Evolutionary conservation across 2,797 vertebrate species (phyloP).

Genomic region (Macroramphosus scolopax): DNA sequence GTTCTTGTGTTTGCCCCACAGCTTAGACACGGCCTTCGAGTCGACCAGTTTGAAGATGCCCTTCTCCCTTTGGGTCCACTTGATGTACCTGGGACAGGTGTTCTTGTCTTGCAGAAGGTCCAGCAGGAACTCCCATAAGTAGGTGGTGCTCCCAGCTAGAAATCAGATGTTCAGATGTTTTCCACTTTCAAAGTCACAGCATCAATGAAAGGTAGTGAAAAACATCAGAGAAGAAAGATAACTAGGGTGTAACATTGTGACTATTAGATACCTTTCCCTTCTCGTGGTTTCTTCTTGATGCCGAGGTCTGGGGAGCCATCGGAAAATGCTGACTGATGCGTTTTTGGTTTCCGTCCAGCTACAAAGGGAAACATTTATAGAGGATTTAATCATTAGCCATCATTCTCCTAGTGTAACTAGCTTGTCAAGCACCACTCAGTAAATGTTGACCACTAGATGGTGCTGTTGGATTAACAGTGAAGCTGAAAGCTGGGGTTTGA

Average conservation of each 20-base stretch:
- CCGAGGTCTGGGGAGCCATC: conserved; percentile 88
- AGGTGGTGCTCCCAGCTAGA: conserved; percentile 90
- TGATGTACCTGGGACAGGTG: conserved; percentile 96
- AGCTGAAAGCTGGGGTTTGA: too few species aligned
- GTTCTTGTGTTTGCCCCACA: conserved; percentile 99
- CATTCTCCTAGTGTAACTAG: too few species aligned
- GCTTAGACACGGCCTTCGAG: conserved; percentile 95
- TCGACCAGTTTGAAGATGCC: conserved; percentile 99
- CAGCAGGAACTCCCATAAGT: conserved; percentile 97
- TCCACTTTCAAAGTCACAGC: too few species aligned
- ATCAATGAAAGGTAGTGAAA: not conserved
- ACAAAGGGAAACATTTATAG: conserved; percentile 20
- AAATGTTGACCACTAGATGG: conserved; percentile 49
- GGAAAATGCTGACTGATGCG: conserved; percentile 80
- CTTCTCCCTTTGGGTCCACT: conserved; percentile 98
- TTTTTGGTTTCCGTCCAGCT: conserved; percentile 94
- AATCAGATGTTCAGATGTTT: not conserved
- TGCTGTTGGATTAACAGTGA: conserved; percentile 6
- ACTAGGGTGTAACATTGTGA: too few species aligned
- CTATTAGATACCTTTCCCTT: conserved; percentile 93
- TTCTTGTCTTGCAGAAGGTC: conserved; percentile 98
- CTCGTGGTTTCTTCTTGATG: conserved; percentile 94
- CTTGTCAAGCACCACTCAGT: not conserved
- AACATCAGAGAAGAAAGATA: too few species aligned
- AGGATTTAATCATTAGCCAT: too few species aligned